Conservation (phyloP, 2,797 vertebrate genomes). For the Sebastes flavidus region DNA sequence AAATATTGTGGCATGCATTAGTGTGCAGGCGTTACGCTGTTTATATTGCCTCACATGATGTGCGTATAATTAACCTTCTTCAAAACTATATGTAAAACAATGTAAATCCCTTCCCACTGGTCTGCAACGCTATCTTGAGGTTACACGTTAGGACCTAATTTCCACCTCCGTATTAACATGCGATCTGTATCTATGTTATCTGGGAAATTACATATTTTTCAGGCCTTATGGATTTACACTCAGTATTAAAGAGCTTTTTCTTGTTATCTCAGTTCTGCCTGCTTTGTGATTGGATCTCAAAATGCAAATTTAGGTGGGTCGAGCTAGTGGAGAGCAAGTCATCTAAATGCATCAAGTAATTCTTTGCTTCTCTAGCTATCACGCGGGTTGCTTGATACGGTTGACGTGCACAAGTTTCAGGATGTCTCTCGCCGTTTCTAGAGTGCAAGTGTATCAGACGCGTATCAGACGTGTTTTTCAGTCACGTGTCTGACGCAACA, state of each 20-base stretch:
- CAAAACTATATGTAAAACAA: not conserved
- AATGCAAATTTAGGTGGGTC: not conserved
- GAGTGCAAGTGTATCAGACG: fast-evolving
- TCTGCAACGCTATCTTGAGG: not conserved
- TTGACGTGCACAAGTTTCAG: fast-evolving
- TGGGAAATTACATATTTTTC: not conserved
- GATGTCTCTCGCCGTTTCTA: fast-evolving
- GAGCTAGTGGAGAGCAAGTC: not conserved
- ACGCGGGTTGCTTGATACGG: too few species aligned
- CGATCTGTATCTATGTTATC: conserved; percentile 3
- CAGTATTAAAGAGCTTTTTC: not conserved
- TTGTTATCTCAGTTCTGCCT: not conserved
- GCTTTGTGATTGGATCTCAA: not conserved
- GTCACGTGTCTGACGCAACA: too few species aligned
- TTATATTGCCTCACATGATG: not conserved
- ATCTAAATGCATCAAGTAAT: too few species aligned
- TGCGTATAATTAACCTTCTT: too few species aligned
- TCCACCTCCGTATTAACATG: not conserved
- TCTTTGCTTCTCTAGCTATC: too few species aligned
- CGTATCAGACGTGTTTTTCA: too few species aligned
- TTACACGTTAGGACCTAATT: not conserved
- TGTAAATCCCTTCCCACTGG: not conserved
- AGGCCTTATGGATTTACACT: not conserved
- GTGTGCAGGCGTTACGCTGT: not conserved
- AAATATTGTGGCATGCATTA: too few species aligned